Percentiles rank a stretch among this genome's conserved stretches.
Evolutionary conservation across 2,888 invertebrate genomes (phyloP).

Genomic region (Trimorus sp.): DNA sequence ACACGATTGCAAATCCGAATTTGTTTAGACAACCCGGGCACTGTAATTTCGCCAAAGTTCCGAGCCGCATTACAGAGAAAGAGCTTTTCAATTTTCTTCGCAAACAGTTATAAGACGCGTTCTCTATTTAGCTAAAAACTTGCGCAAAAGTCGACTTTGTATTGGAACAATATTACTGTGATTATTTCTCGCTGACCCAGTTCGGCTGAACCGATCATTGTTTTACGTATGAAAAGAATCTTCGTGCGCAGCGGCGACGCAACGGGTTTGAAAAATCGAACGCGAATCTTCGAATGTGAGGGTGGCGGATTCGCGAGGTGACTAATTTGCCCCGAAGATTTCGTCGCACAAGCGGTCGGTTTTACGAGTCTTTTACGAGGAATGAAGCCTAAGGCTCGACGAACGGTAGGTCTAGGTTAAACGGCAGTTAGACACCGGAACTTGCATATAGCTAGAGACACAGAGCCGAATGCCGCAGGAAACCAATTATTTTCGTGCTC

Average conservation of each 20-base stretch:
- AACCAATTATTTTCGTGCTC: conserved; percentile 79
- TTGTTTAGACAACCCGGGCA: too few relatives aligned
- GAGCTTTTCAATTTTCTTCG: conserved; percentile 7
- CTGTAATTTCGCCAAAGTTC: too few relatives aligned
- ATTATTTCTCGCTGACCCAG: conserved; percentile 23
- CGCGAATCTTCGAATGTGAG: background rate
- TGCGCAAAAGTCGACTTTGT: conserved; percentile 26
- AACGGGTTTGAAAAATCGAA: conserved; percentile 5
- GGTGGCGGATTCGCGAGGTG: too few relatives aligned
- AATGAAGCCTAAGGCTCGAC: conserved; percentile 58
- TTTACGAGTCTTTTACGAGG: too few relatives aligned
- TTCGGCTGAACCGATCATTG: conserved; percentile 13
- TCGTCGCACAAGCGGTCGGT: too few relatives aligned
- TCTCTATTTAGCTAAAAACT: conserved; percentile 29
- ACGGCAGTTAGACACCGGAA: conserved; percentile 70
- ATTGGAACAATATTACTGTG: conserved; percentile 28
- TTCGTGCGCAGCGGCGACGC: background rate
- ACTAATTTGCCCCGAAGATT: too few relatives aligned
- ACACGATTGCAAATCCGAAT: too few relatives aligned
- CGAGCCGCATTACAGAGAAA: too few relatives aligned
- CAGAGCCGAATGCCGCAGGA: conserved; percentile 67
- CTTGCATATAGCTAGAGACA: conserved; percentile 64
- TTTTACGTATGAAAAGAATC: conserved; percentile 12
- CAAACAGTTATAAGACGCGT: conserved; percentile 11
- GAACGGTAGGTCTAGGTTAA: conserved; percentile 73